Evolutionary conservation across 1,140 invertebrate genomes (phyloP).

Genomic region (Drosophila sproati): DNA sequence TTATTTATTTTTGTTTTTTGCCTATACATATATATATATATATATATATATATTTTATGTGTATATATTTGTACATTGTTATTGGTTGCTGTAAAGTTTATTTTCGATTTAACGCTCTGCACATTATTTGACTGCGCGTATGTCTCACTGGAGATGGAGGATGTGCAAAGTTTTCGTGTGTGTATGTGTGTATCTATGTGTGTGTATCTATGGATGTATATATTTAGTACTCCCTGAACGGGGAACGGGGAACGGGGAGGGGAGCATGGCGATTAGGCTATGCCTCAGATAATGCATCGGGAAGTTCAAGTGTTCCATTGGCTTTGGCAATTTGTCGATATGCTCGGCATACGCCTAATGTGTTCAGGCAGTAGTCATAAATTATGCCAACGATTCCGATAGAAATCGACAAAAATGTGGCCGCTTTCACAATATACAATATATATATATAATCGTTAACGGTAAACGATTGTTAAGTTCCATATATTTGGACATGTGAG

Average conservation of each 20-base stretch:
- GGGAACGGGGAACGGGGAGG: neutral
- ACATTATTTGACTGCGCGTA: slow-evolving; percentile 36
- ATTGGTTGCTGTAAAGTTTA: slow-evolving; percentile 47
- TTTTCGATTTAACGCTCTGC: slow-evolving; percentile 61
- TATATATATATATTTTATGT: slow-evolving; percentile 11
- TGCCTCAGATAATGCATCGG: slow-evolving; percentile 27
- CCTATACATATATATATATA: slow-evolving; percentile 2
- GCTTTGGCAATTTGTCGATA: slow-evolving; percentile 33
- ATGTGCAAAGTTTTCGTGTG: neutral
- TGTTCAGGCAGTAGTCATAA: slow-evolving; percentile 10
- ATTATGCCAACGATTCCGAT: slow-evolving; percentile 8
- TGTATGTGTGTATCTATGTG: neutral
- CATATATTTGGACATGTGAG: neutral
- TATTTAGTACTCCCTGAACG: slow-evolving; percentile 7
- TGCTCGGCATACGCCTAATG: slow-evolving; percentile 1
- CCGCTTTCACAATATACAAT: neutral
- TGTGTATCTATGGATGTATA: neutral
- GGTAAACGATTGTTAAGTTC: neutral
- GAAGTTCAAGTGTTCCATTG: slow-evolving; percentile 23
- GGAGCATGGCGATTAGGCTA: slow-evolving; percentile 1
- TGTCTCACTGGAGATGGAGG: neutral
- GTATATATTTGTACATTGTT: slow-evolving; percentile 19
- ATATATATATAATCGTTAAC: too few species aligned
- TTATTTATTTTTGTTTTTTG: neutral
- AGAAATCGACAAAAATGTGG: neutral